A percentile compares a stretch with the other conserved stretches of the same genome.
These are phyloP conservation scores for Octodonta nipae DNA, from an alignment of 2,888 invertebrate species.

Conservation along the genomic window DNA sequence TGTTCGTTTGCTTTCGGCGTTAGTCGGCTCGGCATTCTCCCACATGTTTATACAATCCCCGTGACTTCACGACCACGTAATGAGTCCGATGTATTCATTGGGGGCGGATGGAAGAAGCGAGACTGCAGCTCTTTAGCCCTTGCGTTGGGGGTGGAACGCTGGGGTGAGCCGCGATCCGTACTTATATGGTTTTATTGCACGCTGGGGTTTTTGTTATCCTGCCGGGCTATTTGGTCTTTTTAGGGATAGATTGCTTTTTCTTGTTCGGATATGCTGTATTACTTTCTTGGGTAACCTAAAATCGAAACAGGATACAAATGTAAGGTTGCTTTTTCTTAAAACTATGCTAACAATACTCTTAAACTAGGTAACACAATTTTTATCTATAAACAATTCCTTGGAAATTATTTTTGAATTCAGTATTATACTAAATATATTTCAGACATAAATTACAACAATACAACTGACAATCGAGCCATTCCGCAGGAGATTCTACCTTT, in stretches of 20 bases:
- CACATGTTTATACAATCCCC: constrained; percentile 14
- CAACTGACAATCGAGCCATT: too few species aligned
- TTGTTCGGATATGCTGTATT: constrained; percentile 25
- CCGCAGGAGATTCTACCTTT: too few species aligned
- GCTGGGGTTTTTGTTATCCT: constrained; percentile 31
- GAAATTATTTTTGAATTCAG: too few species aligned
- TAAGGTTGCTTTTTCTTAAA: too few species aligned
- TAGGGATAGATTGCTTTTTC: constrained; percentile 30
- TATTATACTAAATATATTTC: too few species aligned
- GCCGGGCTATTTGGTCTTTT: constrained; percentile 11
- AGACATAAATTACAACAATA: too few species aligned
- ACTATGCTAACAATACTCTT: too few species aligned
- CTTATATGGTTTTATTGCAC: constrained; percentile 34
- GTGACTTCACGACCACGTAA: constrained; percentile 32
- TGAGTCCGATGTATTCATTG: constrained; percentile 35
- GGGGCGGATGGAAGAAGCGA: constrained; percentile 23
- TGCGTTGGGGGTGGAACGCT: constrained; percentile 24
- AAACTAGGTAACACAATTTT: too few species aligned
- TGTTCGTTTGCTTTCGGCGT: constrained; percentile 4
- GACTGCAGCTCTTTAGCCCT: too few species aligned
- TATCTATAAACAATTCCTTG: too few species aligned
- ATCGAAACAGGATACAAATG: too few species aligned
- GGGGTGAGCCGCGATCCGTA: constrained; percentile 29
- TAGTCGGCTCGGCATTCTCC: constrained; percentile 8
- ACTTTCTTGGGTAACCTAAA: too few species aligned